Evolutionary conservation across 2,888 invertebrate species (phyloP).

Genomic region (Ypsolopha sequella): DNA sequence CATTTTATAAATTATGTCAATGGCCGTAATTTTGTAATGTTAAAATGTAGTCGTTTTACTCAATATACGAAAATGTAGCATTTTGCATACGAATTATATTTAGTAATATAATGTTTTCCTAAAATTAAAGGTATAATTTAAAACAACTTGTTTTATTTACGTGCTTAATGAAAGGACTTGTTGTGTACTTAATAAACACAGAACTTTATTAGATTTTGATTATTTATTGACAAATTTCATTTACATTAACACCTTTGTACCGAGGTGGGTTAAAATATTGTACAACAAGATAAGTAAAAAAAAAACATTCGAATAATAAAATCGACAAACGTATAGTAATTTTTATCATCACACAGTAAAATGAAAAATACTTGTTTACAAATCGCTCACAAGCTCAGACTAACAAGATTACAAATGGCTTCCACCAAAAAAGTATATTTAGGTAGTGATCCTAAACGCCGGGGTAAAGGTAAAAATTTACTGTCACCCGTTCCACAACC

Average conservation of each 20-base stretch:
- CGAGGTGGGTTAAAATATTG: not conserved
- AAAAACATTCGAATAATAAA: not conserved
- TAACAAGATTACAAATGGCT: not conserved
- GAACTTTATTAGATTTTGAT: conserved; percentile 2
- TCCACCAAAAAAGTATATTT: not conserved
- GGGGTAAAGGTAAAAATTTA: too few species aligned
- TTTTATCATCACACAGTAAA: not conserved
- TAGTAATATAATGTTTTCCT: conserved; percentile 7
- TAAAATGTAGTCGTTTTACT: conserved; percentile 14
- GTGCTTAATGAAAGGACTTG: not conserved
- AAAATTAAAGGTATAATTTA: conserved; percentile 7
- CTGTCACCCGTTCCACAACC: too few species aligned
- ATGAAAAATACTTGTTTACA: not conserved
- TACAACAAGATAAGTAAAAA: conserved; percentile 1
- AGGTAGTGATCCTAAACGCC: too few species aligned
- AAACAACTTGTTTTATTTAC: not conserved
- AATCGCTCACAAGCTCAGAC: not conserved
- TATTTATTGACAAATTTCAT: not conserved
- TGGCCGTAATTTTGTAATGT: conserved; percentile 44
- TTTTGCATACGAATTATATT: conserved; percentile 6
- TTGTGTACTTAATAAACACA: not conserved
- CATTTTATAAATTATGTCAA: conserved; percentile 52
- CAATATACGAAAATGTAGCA: conserved; percentile 1
- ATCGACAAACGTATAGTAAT: not conserved
- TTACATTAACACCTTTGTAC: not conserved